Conservation (phyloP, 1,140 invertebrate genomes). For the Kradibia gibbosae region DNA sequence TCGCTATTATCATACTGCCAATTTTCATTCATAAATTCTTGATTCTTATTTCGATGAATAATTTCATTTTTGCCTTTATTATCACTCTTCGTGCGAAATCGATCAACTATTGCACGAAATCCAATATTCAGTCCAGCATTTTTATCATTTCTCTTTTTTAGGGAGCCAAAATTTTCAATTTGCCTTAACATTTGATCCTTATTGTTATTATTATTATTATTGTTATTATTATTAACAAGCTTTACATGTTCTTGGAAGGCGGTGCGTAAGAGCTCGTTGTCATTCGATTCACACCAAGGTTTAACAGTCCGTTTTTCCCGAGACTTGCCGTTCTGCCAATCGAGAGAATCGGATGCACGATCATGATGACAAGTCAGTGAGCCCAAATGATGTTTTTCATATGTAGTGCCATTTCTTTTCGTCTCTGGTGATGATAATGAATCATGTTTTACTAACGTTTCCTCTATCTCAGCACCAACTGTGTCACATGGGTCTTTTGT, state of each 20-base stretch:
- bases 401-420: conserved; percentile 52
- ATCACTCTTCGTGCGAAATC: conserved; percentile 34
- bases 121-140: conserved; percentile 28
- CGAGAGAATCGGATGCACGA: conserved; percentile 45
- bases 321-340: conserved; percentile 48
- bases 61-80: conserved; percentile 40
- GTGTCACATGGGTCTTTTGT: conserved; percentile 29
- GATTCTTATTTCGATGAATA: neutral
- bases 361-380: conserved; percentile 44
- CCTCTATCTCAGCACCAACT: conserved; percentile 44
- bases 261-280: conserved; percentile 1
- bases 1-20: conserved; percentile 15
- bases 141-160: conserved; percentile 47
- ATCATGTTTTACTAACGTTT: conserved; percentile 12
- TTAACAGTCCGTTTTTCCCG: conserved; percentile 44
- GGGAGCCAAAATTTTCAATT: neutral
- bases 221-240: conserved; percentile 42
- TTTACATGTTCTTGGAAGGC: conserved; percentile 29
- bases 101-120: conserved; percentile 46
- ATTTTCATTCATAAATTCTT: conserved; percentile 9
- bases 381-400: conserved; percentile 37
- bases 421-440: conserved; percentile 11
- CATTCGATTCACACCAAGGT: conserved; percentile 32
- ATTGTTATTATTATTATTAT: conserved; percentile 38
- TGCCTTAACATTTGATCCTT: conserved; percentile 28